These are phyloP conservation scores for Muscicapa comitata DNA, from an alignment of 2,797 vertebrate species.

Conservation along the genomic window DNA sequence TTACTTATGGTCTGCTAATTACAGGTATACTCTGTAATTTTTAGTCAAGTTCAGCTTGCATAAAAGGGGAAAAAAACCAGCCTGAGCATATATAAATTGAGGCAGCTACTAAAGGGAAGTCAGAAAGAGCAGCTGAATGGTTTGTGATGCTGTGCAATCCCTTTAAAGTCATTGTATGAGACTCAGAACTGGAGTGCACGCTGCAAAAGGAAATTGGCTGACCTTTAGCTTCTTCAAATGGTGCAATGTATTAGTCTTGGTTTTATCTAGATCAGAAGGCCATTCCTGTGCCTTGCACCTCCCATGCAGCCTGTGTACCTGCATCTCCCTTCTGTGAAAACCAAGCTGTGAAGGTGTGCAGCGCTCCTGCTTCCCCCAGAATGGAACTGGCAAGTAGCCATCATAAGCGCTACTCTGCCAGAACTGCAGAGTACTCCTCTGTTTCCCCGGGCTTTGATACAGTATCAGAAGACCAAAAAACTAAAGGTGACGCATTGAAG, in stretches of 20 bases:
- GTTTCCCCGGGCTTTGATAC: background rate
- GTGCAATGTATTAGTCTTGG: background rate
- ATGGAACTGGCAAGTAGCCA: background rate
- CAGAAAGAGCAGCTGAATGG: background rate
- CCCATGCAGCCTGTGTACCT: background rate
- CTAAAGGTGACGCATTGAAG: background rate
- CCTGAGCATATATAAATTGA: background rate
- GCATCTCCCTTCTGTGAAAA: background rate
- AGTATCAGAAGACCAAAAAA: background rate
- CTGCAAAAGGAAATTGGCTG: background rate
- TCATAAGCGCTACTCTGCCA: background rate
- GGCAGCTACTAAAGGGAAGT: background rate
- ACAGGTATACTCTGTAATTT: background rate
- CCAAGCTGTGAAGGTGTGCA: background rate
- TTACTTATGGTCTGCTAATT: background rate
- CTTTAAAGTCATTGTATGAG: background rate
- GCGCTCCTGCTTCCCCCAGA: accelerated
- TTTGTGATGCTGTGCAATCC: background rate
- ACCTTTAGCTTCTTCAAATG: background rate
- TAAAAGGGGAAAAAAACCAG: background rate
- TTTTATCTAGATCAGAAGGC: background rate
- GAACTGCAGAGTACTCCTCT: background rate
- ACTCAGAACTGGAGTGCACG: background rate
- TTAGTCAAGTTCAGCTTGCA: background rate
- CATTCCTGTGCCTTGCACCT: background rate